Conservation (phyloP, 2,113 vertebrate genomes). For the Microcebus ravelobensis region DNA sequence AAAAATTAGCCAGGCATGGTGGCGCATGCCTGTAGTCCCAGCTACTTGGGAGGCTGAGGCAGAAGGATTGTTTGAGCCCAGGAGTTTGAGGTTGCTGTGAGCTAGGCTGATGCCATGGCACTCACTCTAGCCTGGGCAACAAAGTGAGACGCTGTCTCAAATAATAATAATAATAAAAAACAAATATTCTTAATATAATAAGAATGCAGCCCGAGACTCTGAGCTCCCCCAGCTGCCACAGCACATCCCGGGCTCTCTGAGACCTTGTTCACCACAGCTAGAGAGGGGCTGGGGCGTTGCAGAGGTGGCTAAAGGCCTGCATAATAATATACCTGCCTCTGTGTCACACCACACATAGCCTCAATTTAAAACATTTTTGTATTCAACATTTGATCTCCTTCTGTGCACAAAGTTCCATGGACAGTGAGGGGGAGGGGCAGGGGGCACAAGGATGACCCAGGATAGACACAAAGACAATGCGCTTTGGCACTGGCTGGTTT, state of each 20-base stretch:
- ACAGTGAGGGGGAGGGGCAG: neutral
- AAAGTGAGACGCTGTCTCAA: no score
- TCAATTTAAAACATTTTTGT: neutral
- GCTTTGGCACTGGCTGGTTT: neutral
- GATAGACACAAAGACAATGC: neutral
- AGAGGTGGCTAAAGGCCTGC: neutral
- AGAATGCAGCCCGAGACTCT: neutral
- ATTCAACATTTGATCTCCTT: neutral
- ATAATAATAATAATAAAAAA: no score
- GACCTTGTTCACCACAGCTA: neutral
- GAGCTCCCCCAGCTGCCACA: neutral
- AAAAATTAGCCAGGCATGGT: no score
- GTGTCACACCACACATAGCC: neutral
- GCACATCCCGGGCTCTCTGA: neutral
- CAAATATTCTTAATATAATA: no score
- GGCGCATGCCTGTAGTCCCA: no score
- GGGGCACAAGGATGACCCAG: no score
- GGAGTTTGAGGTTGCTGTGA: no score
- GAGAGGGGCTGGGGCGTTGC: neutral
- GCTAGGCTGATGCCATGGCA: no score
- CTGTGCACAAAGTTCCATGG: neutral
- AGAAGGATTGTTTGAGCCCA: no score
- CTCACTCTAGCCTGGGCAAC: no score
- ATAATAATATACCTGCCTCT: neutral
- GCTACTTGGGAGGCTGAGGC: no score